Evolutionary conservation across 2,888 invertebrate species (phyloP), one percentile per base, ranked within the genome.

Genomic region (Polyommatus iphigenia): DNA sequence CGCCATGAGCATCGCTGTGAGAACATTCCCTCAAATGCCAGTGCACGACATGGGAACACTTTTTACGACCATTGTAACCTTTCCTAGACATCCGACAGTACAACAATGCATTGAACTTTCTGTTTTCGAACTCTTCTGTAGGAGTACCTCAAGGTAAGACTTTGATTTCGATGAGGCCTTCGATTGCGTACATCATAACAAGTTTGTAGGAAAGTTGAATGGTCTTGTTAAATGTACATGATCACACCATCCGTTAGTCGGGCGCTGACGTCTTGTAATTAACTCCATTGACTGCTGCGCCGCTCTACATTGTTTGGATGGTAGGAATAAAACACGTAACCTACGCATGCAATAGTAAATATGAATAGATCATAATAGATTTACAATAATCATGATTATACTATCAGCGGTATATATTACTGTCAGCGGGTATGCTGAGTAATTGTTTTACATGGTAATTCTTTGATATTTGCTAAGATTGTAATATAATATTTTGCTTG

Each of bases 181-280:
- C 67, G 73, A 50, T 73, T 73, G 15, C 41, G 73, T 72, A 41
- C 72, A 62, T 73, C 73, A 41, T 46, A 72, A 85, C 85, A 85
- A 88, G 88, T 88, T 75, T 20, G 50, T 54, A 29, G 75, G 90
- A 90, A 88, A 84, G 88, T 88, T 83, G 83, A 80, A 84, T 83
- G 84, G 85, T 87, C 87, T 84, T 87, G 85, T 85, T 86, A 86
- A 89, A 89, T 89, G 87, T 86, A 88, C 85, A 85, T 86, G 85
- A 85, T 83, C 85, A 85, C 82, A 81, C 83, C 85, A 84, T 83
- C 83, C 79, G 79, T 78, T 83, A 41, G 86, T 84, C 84, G 85
- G 82, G 82, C 85, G 84, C 84, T 87, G 87, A 87, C 87, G 87
- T 87, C 86, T 87, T 76, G 78, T 87, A 89, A 90, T 91, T 90